Evolutionary conservation across 2,797 vertebrate genomes (phyloP).

Genomic region (Aselliscus stoliczkanus): DNA sequence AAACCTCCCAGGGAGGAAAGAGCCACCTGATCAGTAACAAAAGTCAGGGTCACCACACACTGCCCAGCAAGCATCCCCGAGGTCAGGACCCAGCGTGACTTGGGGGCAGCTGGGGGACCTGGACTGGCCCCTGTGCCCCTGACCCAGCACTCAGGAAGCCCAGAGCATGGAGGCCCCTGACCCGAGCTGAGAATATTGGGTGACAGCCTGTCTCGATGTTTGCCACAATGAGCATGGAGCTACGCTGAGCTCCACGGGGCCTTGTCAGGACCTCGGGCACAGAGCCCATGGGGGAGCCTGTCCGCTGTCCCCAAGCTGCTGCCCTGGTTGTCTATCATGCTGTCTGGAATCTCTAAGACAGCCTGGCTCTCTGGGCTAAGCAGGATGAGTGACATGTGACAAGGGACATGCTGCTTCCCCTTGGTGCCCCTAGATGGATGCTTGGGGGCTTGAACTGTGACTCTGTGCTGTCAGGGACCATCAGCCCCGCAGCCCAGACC

Average conservation of each 20-base stretch:
- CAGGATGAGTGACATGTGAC: neutral
- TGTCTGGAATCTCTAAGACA: neutral
- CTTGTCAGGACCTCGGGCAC: neutral
- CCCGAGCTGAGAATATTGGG: neutral
- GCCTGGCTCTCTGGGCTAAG: neutral
- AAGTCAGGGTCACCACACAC: accelerated
- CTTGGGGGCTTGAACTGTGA: neutral
- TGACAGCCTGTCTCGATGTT: too few species aligned
- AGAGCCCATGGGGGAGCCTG: neutral
- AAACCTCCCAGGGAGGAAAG: neutral
- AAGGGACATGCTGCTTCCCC: neutral
- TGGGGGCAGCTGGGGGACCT: neutral
- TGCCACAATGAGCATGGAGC: accelerated
- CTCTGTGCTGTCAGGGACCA: neutral
- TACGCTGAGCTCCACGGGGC: neutral
- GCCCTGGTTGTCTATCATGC: neutral
- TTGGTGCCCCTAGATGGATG: neutral
- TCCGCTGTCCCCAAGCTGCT: neutral
- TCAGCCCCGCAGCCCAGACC: neutral
- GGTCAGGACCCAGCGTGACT: neutral
- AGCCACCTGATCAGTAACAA: neutral
- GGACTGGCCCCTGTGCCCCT: neutral
- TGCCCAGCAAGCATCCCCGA: neutral
- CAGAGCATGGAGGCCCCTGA: too few species aligned
- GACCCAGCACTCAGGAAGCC: neutral